phyloP scores from a whole-genome alignment of 1,140 invertebrate species.

The Zophobas atratus region DNA sequence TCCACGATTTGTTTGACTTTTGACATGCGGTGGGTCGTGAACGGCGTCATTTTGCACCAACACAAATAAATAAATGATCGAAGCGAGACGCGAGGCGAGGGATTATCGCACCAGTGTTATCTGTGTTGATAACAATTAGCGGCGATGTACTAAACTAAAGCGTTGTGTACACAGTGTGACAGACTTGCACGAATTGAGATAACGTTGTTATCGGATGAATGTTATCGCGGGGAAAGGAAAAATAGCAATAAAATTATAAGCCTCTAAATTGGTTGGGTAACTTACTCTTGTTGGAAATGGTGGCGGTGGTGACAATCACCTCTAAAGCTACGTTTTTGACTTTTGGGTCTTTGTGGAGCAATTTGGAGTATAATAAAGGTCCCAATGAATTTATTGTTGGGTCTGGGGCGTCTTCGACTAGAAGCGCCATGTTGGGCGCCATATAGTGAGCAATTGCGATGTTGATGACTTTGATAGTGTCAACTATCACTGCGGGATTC shows the following conservation, averaged over 20 bases:
- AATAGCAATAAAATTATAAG: neutral
- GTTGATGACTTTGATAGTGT: conserved; percentile 44
- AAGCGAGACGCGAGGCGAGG: too few species aligned
- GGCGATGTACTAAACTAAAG: too few species aligned
- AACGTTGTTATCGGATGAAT: conserved; percentile 17
- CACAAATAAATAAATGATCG: too few species aligned
- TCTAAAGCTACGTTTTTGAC: neutral
- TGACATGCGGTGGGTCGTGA: too few species aligned
- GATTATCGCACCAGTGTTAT: too few species aligned
- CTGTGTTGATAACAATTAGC: too few species aligned
- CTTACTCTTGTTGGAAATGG: conserved; percentile 6
- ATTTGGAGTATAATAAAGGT: neutral
- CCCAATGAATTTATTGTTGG: neutral
- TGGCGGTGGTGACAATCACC: neutral
- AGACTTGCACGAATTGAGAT: conserved; percentile 34
- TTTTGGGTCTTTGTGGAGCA: neutral
- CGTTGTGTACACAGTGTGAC: too few species aligned
- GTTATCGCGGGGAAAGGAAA: neutral
- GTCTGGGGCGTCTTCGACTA: conserved; percentile 1
- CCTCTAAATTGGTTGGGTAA: neutral
- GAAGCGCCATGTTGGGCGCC: conserved; percentile 21
- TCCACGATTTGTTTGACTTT: too few species aligned
- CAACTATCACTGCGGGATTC: conserved; percentile 59
- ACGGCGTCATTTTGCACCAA: too few species aligned
- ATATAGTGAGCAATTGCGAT: conserved; percentile 5